Base-by-base conservation (phyloP, 2,888 invertebrate genomes). In the Unio pictorum region DNA sequence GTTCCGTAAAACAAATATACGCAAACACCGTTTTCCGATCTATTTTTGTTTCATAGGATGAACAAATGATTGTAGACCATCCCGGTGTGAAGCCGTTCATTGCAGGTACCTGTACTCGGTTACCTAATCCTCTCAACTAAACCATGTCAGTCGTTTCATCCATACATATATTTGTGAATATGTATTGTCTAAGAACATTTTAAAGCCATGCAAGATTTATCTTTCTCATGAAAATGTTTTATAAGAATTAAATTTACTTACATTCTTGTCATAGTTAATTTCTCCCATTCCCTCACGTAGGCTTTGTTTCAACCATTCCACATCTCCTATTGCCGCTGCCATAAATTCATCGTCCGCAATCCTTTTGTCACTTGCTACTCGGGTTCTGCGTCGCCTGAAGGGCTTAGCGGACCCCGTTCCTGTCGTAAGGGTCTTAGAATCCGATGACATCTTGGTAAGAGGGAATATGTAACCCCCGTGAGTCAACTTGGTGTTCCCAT, bases 251-350 rank as follows among this genome's bases (percentile, higher is more conserved):
- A 15, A 55, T 62, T 23, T n/a, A 73, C 83, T 82, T 82, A 90
- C 90, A 83, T 90, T 89, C 83, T 88, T 87, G 72, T 90, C 89
- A 76, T 79, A 89, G 71, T 84, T 86, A 5, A 88, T 81, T 64
- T 80, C 79, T 54, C 82, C 82, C 30, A 81, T 84, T 26, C 78
- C 78, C 68, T 87, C 87, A 68, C 84, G 78, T 26, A 90, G 68
- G 79, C 88, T 88, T 67, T 90, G 90, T 66, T 85, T 84, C 34
- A 90, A 71, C 90, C 90, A 90, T 73, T 90, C 88, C 23, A 86
- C 85, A 74, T 90, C 90, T 18, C 90, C 90, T 60, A 89, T 88
- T 6, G 90, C 88, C 20, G 90, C 89, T 28, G 90, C 89, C 89
- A 90, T 90, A 73, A 89, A 90, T 64, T 89, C 88, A 82, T 90